A percentile compares a stretch with the other conserved stretches of the same genome.
Conservation (phyloP, 2,888 invertebrate genomes). For the Eilema griseolum region DNA sequence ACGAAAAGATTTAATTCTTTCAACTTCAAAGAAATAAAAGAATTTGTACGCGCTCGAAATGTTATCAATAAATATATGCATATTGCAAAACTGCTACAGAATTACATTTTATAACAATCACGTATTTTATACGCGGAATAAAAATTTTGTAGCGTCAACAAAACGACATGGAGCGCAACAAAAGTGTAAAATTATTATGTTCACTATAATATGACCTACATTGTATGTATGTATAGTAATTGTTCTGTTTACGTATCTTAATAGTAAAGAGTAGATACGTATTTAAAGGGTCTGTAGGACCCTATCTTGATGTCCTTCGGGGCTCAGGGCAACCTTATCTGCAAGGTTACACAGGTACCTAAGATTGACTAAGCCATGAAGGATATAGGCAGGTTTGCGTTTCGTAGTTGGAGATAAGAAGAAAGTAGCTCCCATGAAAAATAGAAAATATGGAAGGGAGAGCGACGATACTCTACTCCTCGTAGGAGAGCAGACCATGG, state of each 20-base stretch:
- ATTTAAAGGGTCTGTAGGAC: background rate
- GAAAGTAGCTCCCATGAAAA: too few species aligned
- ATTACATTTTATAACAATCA: constrained; percentile 33
- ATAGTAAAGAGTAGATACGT: background rate
- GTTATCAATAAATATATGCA: constrained; percentile 2
- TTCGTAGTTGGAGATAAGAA: too few species aligned
- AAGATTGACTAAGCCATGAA: too few species aligned
- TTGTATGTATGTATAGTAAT: constrained; percentile 18
- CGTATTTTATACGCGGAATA: constrained; percentile 24
- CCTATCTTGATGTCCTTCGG: too few species aligned
- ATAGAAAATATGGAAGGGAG: too few species aligned
- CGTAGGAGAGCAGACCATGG: too few species aligned
- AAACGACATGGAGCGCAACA: constrained; percentile 7
- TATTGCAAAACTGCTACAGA: constrained; percentile 22
- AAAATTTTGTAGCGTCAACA: constrained; percentile 22
- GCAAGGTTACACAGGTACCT: too few species aligned
- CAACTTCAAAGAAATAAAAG: constrained; percentile 1
- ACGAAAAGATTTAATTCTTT: background rate
- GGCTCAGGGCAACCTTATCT: too few species aligned
- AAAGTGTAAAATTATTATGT: constrained; percentile 9
- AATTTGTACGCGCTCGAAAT: background rate
- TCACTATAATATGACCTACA: constrained; percentile 26
- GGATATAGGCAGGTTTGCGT: too few species aligned
- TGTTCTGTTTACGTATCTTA: background rate
- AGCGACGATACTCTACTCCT: too few species aligned